Base-by-base conservation (phyloP, 2,888 invertebrate species). In the Trypoxylon attenuatum region DNA sequence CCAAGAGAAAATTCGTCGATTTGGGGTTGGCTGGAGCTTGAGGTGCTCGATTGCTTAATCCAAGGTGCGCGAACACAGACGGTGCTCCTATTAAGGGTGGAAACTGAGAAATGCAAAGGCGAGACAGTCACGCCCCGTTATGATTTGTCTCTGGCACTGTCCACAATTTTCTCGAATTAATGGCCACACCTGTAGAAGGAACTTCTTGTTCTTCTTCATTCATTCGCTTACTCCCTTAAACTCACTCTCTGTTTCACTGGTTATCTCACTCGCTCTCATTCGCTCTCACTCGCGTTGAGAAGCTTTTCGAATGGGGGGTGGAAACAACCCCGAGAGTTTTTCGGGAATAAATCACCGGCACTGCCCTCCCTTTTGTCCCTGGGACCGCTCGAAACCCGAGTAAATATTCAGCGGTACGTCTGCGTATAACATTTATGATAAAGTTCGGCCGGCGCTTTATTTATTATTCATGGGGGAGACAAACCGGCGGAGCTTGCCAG, bases 381-480 rank as follows among this genome's bases (percentile, higher is more conserved):
- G 54, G 50, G 15, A 38, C 56, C n/a, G 61, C 55, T 38, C 22
- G 57, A 42, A 56, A 54, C n/a, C n/a, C 73, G 73, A 58, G 71
- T 76, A 78, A 72, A 77, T 77, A 77, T 78, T 78, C 78, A 72
- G 69, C 50, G 67, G n/a, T n/a, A n/a, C 46, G 71, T 69, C 77
- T 75, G 75, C 63, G 69, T 75, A 73, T 69, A 73, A 79, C 79
- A 75, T 77, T 79, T 78, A 75, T 69, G 79, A 78, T 73, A 73
- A 77, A 77, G 73, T 79, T 77, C 73, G 75, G 51, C 45, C 61
- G 54, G 41, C 67, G 67, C 52, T 76, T 69, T 77, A 73, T 79
- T 79, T 77, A 77, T 78, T 78, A 78, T 78, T 78, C 78, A 78
- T 78, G 77, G 62, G 19, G 38, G 25, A 38, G 4, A n/a, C n/a